Conservation (phyloP, 2,797 vertebrate species). For the Pseudochromis fuscus region DNA sequence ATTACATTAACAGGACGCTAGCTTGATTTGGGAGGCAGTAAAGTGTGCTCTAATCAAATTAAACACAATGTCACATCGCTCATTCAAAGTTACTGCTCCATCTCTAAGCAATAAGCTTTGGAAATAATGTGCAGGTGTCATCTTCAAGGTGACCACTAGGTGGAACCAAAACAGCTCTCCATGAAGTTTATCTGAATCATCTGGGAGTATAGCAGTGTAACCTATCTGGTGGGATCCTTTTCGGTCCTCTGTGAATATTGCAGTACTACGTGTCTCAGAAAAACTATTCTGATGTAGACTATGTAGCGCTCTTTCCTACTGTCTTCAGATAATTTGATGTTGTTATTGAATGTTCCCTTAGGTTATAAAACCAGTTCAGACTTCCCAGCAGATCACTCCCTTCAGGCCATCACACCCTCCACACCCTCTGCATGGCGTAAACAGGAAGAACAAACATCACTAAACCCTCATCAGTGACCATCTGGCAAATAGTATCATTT, state of each 20-base stretch:
- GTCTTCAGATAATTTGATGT: neutral
- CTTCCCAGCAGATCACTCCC: neutral
- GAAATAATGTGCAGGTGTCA: constrained; percentile 7
- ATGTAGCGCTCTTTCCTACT: neutral
- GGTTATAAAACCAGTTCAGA: neutral
- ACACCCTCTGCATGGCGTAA: neutral
- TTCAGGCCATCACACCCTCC: neutral
- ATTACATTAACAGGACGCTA: constrained; percentile 74
- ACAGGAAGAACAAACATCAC: neutral
- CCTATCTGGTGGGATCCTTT: neutral
- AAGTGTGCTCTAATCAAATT: constrained; percentile 69
- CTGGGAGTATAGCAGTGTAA: neutral
- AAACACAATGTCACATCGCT: constrained; percentile 53
- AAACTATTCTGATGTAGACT: neutral
- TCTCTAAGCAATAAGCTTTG: constrained; percentile 1
- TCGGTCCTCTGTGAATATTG: neutral
- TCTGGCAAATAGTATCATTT: constrained; percentile 35
- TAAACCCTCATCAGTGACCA: constrained; percentile 17
- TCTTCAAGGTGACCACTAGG: constrained; percentile 62
- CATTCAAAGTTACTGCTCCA: constrained; percentile 35
- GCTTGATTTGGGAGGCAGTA: constrained; percentile 68
- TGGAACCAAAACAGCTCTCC: constrained; percentile 46
- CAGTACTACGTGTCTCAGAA: neutral
- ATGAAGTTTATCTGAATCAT: constrained; percentile 1
- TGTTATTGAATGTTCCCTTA: neutral